Evolutionary conservation across 2,113 vertebrate genomes (phyloP), one percentile per base, ranked within the genome.

Genomic region (Ammodytes dubius): DNA sequence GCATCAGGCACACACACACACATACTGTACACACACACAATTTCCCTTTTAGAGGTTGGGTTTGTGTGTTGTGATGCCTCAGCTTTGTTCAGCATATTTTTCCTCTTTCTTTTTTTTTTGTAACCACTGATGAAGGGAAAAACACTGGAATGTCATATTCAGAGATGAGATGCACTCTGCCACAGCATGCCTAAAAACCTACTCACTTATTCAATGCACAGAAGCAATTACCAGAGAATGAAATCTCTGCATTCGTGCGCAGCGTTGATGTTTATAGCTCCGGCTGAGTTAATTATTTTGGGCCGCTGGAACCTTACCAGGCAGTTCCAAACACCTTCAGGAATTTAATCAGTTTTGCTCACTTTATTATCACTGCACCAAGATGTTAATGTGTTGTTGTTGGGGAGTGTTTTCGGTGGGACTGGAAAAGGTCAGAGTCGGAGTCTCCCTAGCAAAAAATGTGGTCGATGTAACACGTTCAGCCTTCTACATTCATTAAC

Each of bases 211-310:
- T 85, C 72, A 74, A 39, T 77, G 57, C 86, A 78, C 84, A 74
- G 77, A 79, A 76, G 86, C 84, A 81, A 85, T 87, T 87, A 88
- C 52, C 54, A 76, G 73, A 50, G 87, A 81, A 81, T 79, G 35
- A 85, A 82, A 71, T 86, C 61, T 64, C 61, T 42, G 60, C 47
- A 46, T 76, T 77, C 45, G 61, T 65, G 47, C 72, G 68, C 58
- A 67, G 37, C 76, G 70, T 58, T 81, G 70, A 59, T 83, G 63
- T 84, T 84, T 81, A 79, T 74, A 72, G 56, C 74, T 70, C n/a
- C 50, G 74, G 49, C 67, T 52, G 70, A 79, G 61, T 19, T 78
- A 69, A 87, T 83, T 84, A 75, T 63, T 82, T 82, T 50, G 50
- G 12, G 45, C 27, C 40, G 12, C 17, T 69, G 59, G 57, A n/a